A percentile compares a stretch with the other conserved stretches of the same genome.
Evolutionary conservation across 1,140 invertebrate genomes (phyloP).

Genomic region (Drosophila arizonae): DNA sequence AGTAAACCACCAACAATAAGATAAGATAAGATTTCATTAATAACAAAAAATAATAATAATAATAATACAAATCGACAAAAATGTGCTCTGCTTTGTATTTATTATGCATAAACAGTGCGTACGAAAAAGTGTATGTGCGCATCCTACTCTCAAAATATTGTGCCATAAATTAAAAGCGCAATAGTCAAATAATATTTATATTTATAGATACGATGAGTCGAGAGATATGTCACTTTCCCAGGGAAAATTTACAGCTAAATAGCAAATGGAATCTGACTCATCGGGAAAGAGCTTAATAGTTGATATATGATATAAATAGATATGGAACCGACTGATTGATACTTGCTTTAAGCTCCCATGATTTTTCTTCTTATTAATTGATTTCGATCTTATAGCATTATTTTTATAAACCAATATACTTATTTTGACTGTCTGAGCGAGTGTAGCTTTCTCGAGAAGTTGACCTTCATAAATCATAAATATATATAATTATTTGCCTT

Average conservation of each 20-base stretch:
- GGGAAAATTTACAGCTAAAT: background rate
- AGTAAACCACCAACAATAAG: conserved; percentile 24
- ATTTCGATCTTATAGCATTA: background rate
- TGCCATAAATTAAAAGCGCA: conserved; percentile 3
- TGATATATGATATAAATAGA: too few species aligned
- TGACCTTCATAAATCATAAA: conserved; percentile 1
- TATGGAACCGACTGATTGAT: too few species aligned
- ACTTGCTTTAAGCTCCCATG: too few species aligned
- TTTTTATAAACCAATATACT: background rate
- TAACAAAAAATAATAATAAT: conserved; percentile 1
- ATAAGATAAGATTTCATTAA: conserved; percentile 62
- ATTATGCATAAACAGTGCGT: conserved; percentile 30
- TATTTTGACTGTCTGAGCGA: background rate
- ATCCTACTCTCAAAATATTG: background rate
- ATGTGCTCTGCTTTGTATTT: conserved; percentile 17
- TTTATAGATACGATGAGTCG: background rate
- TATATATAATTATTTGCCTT: background rate
- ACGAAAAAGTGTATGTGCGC: conserved; percentile 13
- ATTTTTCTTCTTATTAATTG: background rate
- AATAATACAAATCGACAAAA: conserved; percentile 26
- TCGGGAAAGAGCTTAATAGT: too few species aligned
- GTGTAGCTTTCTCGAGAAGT: background rate
- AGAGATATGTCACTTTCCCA: background rate
- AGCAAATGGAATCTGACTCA: too few species aligned
- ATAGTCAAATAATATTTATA: background rate